Evolutionary conservation across 2,888 invertebrate genomes (phyloP), one percentile per base, ranked within the genome.

Genomic region (Sphaerophoria taeniata): DNA sequence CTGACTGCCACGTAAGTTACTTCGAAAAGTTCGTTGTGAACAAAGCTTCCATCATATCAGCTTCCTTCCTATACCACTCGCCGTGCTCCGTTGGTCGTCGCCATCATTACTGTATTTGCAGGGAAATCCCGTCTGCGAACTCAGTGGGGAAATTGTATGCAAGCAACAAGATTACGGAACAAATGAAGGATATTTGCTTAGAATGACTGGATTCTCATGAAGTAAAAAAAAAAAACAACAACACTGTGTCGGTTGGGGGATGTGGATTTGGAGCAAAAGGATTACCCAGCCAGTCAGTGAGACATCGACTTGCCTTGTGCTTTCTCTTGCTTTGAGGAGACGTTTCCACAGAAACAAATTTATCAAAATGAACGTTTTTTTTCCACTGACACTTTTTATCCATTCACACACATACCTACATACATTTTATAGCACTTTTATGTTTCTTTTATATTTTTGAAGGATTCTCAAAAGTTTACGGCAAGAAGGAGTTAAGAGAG

Each of bases 161-260:
- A n/a, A 45, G 61, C 39, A 58, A 34, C 11, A 11, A 49, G 16
- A 60, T 11, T 39, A 60, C 47, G 49, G 24, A 14, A 72, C 67
- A 74, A 79, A 79, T 74, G 53, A 74, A 69, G 60, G 74, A 36
- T 79, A 79, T 79, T 74, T 74, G 55, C 74, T 55, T 47, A 53
- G 76, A 60, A 70, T 45, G 45, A 34, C 45, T n/a, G n/a, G n/a
- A n/a, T 7, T 39, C 55, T 49, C 49, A 67, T 67, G 53, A 51
- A 67, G 34, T 12, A 7, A 16, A 36, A n/a, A 4, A 16, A 34
- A 49, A n/a, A n/a, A n/a, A n/a, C n/a, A n/a, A n/a, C n/a, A n/a
- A n/a, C n/a, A n/a, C n/a, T n/a, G n/a, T n/a, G n/a, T n/a, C n/a
- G n/a, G n/a, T n/a, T n/a, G n/a, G n/a, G n/a, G n/a, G n/a, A n/a